Evolutionary conservation across 2,888 invertebrate genomes (phyloP).

Genomic region (Zygothrica quintamaculata): DNA sequence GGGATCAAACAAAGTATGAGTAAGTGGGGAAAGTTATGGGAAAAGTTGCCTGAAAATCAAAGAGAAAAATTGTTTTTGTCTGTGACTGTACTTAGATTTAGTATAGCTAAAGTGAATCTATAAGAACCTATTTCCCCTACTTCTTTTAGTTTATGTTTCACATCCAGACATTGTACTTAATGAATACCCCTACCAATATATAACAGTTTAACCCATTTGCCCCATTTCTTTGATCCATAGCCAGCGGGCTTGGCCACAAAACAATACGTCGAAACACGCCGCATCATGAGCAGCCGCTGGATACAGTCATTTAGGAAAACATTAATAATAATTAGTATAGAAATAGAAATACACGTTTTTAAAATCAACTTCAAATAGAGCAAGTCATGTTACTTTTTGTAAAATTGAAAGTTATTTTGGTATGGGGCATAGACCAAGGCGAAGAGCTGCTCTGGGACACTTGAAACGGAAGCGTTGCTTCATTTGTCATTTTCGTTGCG

Average conservation of each 20-base stretch:
- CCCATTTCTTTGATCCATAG: constrained; percentile 9
- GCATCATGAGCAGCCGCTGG: constrained; percentile 19
- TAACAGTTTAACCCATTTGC: constrained; percentile 21
- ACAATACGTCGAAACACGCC: not conserved
- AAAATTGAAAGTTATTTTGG: constrained; percentile 42
- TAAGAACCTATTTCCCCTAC: no score
- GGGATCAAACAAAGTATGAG: constrained; percentile 35
- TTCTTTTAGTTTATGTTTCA: no score
- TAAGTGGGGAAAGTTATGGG: constrained; percentile 22
- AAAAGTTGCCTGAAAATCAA: constrained; percentile 7
- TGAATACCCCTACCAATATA: not conserved
- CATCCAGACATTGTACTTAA: no score
- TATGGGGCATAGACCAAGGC: constrained; percentile 41
- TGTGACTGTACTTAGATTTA: no score
- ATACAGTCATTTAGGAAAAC: constrained; percentile 51
- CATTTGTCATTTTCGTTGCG: constrained; percentile 38
- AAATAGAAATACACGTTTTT: constrained; percentile 12
- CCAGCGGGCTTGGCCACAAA: constrained; percentile 7
- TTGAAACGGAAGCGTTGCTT: constrained; percentile 47
- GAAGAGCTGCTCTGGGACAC: constrained; percentile 27
- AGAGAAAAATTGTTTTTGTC: no score
- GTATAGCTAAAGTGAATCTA: no score
- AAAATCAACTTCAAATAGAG: constrained; percentile 4
- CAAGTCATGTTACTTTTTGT: constrained; percentile 38
- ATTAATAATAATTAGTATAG: constrained; percentile 74